A percentile compares a stretch with the other conserved stretches of the same genome.
Conservation (phyloP, 2,113 vertebrate species). For the Vulpes ferrilata region DNA sequence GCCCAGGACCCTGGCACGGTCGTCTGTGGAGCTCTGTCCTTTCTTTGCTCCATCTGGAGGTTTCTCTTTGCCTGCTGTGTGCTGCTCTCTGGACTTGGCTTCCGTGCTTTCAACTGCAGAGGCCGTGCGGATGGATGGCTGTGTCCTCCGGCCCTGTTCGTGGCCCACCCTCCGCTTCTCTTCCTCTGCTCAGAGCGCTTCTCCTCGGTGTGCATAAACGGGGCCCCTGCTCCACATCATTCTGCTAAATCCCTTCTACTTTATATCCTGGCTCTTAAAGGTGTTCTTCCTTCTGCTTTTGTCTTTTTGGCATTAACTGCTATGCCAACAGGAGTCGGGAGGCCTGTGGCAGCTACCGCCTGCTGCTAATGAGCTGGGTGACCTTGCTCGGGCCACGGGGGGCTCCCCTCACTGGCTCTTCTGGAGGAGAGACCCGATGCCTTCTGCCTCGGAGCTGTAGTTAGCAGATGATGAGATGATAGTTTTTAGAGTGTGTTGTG, state of each 20-base stretch:
- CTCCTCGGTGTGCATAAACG: background rate
- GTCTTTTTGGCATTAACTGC: background rate
- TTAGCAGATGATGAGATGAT: no score
- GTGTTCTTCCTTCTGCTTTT: background rate
- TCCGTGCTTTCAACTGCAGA: background rate
- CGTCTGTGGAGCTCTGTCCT: fast-evolving
- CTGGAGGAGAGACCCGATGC: fast-evolving
- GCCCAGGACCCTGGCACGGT: fast-evolving
- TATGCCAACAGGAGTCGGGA: fast-evolving
- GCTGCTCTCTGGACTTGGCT: background rate
- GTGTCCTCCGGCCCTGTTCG: background rate
- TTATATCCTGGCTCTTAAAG: fast-evolving
- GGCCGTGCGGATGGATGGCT: background rate
- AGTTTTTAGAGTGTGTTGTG: background rate
- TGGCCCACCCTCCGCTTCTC: fast-evolving
- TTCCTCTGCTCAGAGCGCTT: background rate
- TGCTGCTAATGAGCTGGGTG: fast-evolving
- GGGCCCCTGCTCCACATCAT: no score
- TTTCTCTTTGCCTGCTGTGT: no score
- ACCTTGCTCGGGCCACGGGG: background rate
- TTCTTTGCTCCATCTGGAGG: fast-evolving
- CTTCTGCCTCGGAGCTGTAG: background rate
- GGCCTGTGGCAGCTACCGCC: background rate
- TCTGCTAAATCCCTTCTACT: background rate
- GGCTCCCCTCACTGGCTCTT: background rate